These are phyloP conservation scores for Cataglyphis hispanica DNA, from an alignment of 1,140 invertebrate species.

Conservation along the genomic window DNA sequence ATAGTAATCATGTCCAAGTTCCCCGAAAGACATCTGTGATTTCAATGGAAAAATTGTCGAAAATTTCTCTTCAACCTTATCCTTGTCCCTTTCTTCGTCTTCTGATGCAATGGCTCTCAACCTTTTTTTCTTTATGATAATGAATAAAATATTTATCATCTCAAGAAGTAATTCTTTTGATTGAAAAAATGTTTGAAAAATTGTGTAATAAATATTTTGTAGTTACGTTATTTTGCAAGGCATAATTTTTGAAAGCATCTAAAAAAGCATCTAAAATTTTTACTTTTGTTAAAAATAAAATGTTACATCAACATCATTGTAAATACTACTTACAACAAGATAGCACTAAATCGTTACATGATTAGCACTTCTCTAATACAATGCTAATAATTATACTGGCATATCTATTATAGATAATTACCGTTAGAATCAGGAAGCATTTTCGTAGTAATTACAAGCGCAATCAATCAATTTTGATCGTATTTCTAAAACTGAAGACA, in stretches of 20 bases:
- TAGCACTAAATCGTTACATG: not conserved
- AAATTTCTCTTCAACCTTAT: slow-evolving; percentile 16
- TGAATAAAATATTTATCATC: not conserved
- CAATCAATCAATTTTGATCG: not conserved
- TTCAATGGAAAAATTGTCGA: slow-evolving; percentile 24
- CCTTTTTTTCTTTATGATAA: not conserved
- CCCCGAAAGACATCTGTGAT: not conserved
- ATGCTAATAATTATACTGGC: not conserved
- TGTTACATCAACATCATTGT: not conserved
- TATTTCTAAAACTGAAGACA: not conserved
- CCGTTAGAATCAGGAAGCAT: not conserved
- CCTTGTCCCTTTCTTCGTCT: slow-evolving; percentile 48
- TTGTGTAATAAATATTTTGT: not conserved
- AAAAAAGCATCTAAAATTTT: not conserved
- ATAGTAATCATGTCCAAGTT: not conserved
- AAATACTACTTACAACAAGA: not conserved
- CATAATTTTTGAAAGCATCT: not conserved
- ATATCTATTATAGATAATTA: not conserved
- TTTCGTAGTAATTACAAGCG: not conserved
- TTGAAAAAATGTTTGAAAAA: not conserved
- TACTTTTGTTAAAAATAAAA: not conserved
- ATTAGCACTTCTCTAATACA: not conserved
- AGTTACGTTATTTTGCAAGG: not conserved
- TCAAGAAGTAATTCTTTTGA: not conserved
- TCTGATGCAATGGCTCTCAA: slow-evolving; percentile 44